Evolutionary conservation across 1,140 invertebrate genomes (phyloP).

Genomic region (Dufourea novaeangliae): DNA sequence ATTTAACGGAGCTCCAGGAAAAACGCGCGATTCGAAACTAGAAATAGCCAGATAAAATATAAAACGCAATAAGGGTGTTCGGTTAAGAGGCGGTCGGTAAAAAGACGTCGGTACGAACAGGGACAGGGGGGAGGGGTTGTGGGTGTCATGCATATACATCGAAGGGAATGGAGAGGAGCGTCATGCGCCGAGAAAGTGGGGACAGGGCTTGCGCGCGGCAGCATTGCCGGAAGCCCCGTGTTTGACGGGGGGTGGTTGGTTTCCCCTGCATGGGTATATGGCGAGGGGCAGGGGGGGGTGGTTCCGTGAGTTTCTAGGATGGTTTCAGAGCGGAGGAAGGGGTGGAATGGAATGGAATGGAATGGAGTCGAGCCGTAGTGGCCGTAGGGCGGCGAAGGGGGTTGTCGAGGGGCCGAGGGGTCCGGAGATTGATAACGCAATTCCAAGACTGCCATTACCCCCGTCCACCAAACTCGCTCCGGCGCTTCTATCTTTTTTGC

Average conservation of each 20-base stretch:
- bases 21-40: constrained; percentile 56
- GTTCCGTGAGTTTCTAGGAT: constrained; percentile 63
- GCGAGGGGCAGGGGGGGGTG: constrained; percentile 50
- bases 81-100: constrained; percentile 59
- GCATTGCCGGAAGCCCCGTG: constrained; percentile 72
- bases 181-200: constrained; percentile 70
- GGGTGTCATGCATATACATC: constrained; percentile 73
- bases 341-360: constrained; percentile 75
- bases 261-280: constrained; percentile 49
- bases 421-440: constrained; percentile 82
- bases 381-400: constrained; percentile 68
- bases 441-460: constrained; percentile 82
- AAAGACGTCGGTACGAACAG: constrained; percentile 27
- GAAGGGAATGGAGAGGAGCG: constrained; percentile 64
- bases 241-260: constrained; percentile 71
- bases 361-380: constrained; percentile 76
- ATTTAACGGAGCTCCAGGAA: constrained; percentile 29
- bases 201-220: constrained; percentile 74
- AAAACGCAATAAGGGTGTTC: constrained; percentile 79
- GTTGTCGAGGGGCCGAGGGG: constrained; percentile 69
- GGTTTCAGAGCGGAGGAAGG: constrained; percentile 48
- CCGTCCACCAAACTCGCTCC: constrained; percentile 75
- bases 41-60: constrained; percentile 72
- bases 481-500: constrained; percentile 80
- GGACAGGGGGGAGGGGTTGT: constrained; percentile 17